Percentiles rank a stretch among this genome's conserved stretches.
Evolutionary conservation across 2,888 invertebrate species (phyloP).

Genomic region (Scelioninae gen. 1): DNA sequence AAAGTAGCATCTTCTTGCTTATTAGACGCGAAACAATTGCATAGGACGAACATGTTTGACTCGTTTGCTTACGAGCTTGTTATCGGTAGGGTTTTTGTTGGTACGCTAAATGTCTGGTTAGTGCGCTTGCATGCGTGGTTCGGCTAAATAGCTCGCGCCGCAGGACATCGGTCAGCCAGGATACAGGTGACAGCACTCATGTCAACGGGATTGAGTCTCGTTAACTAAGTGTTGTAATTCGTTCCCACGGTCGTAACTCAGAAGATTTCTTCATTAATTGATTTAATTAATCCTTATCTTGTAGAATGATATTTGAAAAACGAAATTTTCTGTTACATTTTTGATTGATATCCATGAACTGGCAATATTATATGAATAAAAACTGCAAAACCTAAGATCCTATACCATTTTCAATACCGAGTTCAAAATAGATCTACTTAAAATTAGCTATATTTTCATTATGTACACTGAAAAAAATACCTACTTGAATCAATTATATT

Average conservation of each 20-base stretch:
- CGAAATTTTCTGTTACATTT: no score
- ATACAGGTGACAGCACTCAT: conserved; percentile 76
- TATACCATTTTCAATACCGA: no score
- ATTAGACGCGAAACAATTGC: conserved; percentile 48
- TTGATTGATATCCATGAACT: no score
- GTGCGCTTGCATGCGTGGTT: conserved; percentile 52
- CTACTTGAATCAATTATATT: no score
- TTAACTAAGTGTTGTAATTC: conserved; percentile 77
- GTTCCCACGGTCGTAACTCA: conserved; percentile 74
- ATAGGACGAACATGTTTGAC: conserved; percentile 72
- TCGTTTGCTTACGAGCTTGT: conserved; percentile 79
- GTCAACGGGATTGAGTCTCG: conserved; percentile 80
- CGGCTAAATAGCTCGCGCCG: conserved; percentile 68
- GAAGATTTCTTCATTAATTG: conserved; percentile 15
- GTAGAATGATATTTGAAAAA: no score
- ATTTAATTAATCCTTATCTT: background rate
- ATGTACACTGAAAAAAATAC: no score
- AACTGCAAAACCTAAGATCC: no score
- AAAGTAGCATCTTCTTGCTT: conserved; percentile 22
- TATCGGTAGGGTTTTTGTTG: conserved; percentile 80
- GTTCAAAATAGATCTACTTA: no score
- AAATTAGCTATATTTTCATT: no score
- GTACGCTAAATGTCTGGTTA: conserved; percentile 70
- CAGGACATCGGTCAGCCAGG: conserved; percentile 74
- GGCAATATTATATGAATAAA: no score